Percentiles rank a stretch among this genome's conserved stretches.
phyloP scores from a whole-genome alignment of 2,888 invertebrate genomes.

The Brenthis daphne region DNA sequence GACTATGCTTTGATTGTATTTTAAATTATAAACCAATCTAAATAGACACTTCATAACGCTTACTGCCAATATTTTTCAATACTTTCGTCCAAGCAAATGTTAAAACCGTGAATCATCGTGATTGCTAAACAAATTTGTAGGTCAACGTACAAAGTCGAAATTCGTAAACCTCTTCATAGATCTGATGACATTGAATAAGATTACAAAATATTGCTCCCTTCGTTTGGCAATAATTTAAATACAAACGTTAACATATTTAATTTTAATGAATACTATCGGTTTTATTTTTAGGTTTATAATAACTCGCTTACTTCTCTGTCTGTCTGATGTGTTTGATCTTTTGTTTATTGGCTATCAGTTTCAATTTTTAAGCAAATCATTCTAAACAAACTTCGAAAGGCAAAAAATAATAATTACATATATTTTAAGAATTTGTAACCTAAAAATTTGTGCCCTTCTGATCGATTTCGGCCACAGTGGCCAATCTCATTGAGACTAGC shows the following conservation, averaged over 20 bases:
- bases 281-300: too few species aligned
- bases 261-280: background rate
- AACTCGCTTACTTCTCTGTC: too few species aligned
- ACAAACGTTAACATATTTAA: background rate
- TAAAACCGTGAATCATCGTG: constrained; percentile 33
- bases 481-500: too few species aligned
- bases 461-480: too few species aligned
- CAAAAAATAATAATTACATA: too few species aligned
- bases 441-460: too few species aligned
- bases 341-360: too few species aligned
- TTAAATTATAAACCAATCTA: constrained; percentile 10
- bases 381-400: too few species aligned
- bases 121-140: constrained; percentile 54
- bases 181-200: constrained; percentile 27
- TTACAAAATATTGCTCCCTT: constrained; percentile 5
- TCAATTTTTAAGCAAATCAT: too few species aligned
- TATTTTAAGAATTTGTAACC: too few species aligned
- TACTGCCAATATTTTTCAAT: constrained; percentile 12
- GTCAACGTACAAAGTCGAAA: constrained; percentile 49
- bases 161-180: constrained; percentile 28
- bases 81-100: constrained; percentile 18
- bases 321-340: too few species aligned
- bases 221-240: background rate
- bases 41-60: constrained; percentile 8
- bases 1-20: constrained; percentile 6